These are phyloP conservation scores for Caerostris darwini DNA, from an alignment of 1,140 invertebrate species.

Conservation along the genomic window DNA sequence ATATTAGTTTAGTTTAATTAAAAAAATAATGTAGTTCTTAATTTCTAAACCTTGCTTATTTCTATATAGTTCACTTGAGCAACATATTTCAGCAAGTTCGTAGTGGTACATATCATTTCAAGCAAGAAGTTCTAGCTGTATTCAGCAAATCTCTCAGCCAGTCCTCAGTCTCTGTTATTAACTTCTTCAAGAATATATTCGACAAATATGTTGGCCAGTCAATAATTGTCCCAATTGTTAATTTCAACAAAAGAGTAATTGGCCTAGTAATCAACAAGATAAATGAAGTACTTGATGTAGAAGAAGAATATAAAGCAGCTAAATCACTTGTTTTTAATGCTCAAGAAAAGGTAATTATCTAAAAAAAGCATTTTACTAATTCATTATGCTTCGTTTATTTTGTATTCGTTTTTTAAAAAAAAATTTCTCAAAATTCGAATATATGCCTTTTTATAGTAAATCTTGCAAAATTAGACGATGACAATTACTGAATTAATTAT, in stretches of 20 bases:
- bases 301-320: neutral
- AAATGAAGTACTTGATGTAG: neutral
- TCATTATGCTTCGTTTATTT: neutral
- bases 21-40: neutral
- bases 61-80: neutral
- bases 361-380: neutral
- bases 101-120: neutral
- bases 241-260: neutral
- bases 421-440: neutral
- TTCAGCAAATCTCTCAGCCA: neutral
- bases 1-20: neutral
- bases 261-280: neutral
- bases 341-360: neutral
- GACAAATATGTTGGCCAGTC: neutral
- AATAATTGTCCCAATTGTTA: neutral
- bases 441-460: neutral
- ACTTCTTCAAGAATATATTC: neutral
- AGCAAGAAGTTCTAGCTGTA: neutral
- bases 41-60: neutral
- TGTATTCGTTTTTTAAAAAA: neutral
- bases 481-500: neutral
- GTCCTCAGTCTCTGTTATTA: neutral
- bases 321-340: neutral
- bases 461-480: neutral
- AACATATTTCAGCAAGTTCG: neutral